Conservation (phyloP, 2,888 invertebrate genomes). For the Epiblema foenella region DNA sequence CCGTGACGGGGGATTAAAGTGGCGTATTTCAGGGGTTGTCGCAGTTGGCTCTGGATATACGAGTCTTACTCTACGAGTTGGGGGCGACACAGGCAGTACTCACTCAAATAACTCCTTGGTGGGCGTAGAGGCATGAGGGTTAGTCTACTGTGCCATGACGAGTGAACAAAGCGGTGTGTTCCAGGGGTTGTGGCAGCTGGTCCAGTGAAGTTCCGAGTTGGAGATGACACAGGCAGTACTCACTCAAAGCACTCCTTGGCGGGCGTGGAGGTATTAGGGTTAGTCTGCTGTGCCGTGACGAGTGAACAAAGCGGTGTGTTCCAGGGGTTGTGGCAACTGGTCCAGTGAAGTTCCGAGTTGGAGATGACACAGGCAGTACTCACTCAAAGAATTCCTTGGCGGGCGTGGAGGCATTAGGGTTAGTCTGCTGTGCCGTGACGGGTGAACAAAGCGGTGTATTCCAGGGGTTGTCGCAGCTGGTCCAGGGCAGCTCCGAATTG, state of each 20-base stretch:
- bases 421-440: constrained; percentile 82
- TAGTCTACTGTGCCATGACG: constrained; percentile 64
- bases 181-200: constrained; percentile 92
- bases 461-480: constrained; percentile 93
- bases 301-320: constrained; percentile 91
- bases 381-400: constrained; percentile 96
- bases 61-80: constrained; percentile 88
- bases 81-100: constrained; percentile 87
- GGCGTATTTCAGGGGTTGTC: constrained; percentile 90
- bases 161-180: constrained; percentile 69
- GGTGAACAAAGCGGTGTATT: constrained; percentile 91
- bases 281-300: constrained; percentile 82
- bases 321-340: constrained; percentile 93
- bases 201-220: constrained; percentile 93
- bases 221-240: constrained; percentile 85
- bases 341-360: constrained; percentile 93
- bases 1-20: constrained; percentile 40
- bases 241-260: constrained; percentile 96
- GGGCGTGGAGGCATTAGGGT: constrained; percentile 88
- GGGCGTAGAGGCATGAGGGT: constrained; percentile 88
- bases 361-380: constrained; percentile 88
- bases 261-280: constrained; percentile 88
- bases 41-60: constrained; percentile 92
- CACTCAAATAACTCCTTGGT: constrained; percentile 96
- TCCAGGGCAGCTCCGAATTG: constrained; percentile 93